Evolutionary conservation across 1,140 invertebrate species (phyloP), one percentile per base, ranked within the genome.

Genomic region (Adelges cooleyi): DNA sequence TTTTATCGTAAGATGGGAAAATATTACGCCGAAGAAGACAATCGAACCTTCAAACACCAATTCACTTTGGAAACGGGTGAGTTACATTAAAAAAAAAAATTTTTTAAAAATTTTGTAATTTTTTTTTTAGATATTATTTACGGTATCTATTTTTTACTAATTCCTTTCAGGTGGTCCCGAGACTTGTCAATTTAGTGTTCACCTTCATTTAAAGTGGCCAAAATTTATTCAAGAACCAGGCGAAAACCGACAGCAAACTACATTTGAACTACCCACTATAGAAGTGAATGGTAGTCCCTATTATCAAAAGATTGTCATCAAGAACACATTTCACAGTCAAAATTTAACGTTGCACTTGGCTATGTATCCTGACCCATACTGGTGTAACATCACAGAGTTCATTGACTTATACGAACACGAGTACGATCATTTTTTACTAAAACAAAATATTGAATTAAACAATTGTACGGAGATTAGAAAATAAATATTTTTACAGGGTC

Each of bases 141-240:
- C n/a, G n/a, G n/a, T n/a, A n/a, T n/a, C n/a, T n/a, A n/a, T n/a
- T n/a, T 22, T 11, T 29, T 13, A 18, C 2, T 54, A 3, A 54
- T 23, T 22, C 18, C 1, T 13, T 48, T 62, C 11, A 62, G 56
- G 56, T 15, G 42, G 53, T 17, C 22, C 56, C 46, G 56, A 62
- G 46, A 48, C 56, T 17, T 62, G 56, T 48, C 56, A 62, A 25
- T 62, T 62, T 2, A 62, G 56, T 22, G 56, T 62, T n/a, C 56
- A 62, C 46, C 56, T 62, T 48, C 56, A 62, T 62, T 48, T 62
- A n/a, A 62, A 48, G 33, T 62, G 56, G 56, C 56, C 56, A 48
- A 62, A 62, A n/a, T 62, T 62, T 10, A 62, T 62, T 46, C 56
- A 62, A 48, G 56, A 62, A 48, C 56, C 56, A 15, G 56, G 56